Evolutionary conservation across 2,797 vertebrate genomes (phyloP), one percentile per base, ranked within the genome.

Genomic region (Echiichthys vipera): DNA sequence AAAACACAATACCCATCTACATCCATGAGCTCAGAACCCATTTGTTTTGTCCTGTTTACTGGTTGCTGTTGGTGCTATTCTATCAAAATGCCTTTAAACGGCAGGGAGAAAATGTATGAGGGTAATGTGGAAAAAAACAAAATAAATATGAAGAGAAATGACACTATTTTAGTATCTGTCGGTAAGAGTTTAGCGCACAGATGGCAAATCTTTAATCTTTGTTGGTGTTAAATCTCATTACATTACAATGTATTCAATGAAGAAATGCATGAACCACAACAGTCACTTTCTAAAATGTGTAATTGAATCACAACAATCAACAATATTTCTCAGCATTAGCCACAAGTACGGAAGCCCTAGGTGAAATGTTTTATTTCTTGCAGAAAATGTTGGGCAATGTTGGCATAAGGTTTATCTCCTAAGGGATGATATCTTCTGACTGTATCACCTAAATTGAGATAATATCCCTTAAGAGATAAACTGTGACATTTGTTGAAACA

Each of bases 1-100:
- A 95, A 92, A 86, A 95, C 95, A 95, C 85, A 92, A 95, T 95
- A 95, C 93, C 87, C 84, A 93, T 93, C 80, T 91, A 77, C 87
- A 91, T 93, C 93, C 86, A 89, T 80, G 74, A 93, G 90, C 78
- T 88, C 70, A 78, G 50, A 86, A 88, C 75, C 86, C 34, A 80
- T 90, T 84, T 92, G 69, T 59, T 90, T 92, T 94, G 81, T 89
- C 74, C 49, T 86, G 86, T 93, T 91, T 92, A 91, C 86, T 73
- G 43, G 88, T 93, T 89, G 92, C 77, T 78, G n/a, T n/a, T n/a
- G 80, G 55, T 87, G 86, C 69, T 86, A 72, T 85, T 94, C 93
- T 88, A 89, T 93, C 87, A 93, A 93, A 94, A 92, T 84, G 75
- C 61, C 89, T 89, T 80, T 74, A 80, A 83, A 84, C 62, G 27